These are phyloP conservation scores for Alligator mississippiensis DNA, from an alignment of 2,113 vertebrate species.

Conservation along the genomic window DNA sequence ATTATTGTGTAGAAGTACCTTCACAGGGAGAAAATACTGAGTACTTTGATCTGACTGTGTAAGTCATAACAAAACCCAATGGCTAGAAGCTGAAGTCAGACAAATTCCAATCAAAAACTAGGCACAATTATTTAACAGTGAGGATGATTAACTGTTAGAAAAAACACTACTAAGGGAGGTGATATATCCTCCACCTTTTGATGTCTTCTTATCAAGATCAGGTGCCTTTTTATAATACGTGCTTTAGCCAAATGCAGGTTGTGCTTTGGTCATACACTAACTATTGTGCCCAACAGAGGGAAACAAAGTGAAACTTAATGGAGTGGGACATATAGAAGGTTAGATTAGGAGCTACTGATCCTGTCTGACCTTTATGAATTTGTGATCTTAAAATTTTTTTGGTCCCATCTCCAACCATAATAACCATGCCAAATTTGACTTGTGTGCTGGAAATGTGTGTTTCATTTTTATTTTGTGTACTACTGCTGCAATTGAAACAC, in stretches of 20 bases:
- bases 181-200: background rate
- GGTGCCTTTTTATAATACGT: background rate
- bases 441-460: background rate
- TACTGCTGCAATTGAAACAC: background rate
- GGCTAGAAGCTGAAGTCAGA: background rate
- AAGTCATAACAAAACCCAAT: background rate
- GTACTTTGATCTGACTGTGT: background rate
- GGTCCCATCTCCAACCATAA: background rate
- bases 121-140: background rate
- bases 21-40: background rate
- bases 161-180: background rate
- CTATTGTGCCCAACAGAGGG: background rate
- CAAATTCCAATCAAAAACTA: background rate
- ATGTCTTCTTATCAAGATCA: background rate
- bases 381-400: background rate
- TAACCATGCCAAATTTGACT: background rate
- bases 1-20: background rate
- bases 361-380: background rate
- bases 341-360: background rate
- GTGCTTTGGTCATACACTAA: background rate
- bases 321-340: background rate
- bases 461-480: constrained; percentile 6
- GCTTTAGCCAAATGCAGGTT: background rate
- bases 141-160: background rate
- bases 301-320: background rate